Base-by-base conservation (phyloP, 30 jellyfish, hydroid and myxozoan genomes). In the Catostylus mosaicus region DNA sequence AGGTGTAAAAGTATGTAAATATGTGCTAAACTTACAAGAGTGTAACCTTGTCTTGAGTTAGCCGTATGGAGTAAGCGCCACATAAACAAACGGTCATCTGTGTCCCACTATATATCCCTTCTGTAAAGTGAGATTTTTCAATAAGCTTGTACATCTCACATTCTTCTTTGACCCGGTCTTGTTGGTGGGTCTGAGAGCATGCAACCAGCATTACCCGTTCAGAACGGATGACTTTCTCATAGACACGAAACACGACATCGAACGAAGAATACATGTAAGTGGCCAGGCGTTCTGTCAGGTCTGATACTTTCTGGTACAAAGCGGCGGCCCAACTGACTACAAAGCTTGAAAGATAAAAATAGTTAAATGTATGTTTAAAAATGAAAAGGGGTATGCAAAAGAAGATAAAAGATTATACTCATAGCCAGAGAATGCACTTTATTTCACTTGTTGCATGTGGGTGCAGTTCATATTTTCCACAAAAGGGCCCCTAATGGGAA, bases 11-110 rank as follows among this genome's bases (percentile, higher is more conserved):
- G n/a, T n/a, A n/a, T n/a, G n/a, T n/a, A n/a, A n/a, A n/a, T n/a
- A n/a, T n/a, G n/a, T n/a, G n/a, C n/a, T n/a, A 48, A 22, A 47
- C 87, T 27, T 56, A 75, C 87, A 11, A 20, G 20, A 75, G 54
- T 0, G n/a, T 23, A 23, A 75, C 34, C 8, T 43, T 43, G 27
- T 51, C 77, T 8, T 34, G n/a, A n/a, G n/a, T 18, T 36, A 71
- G 20, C 31, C 22, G 5, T 2, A 32, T 35, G 31, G 0, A 19
- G 38, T 18, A 47, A 3, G 77, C 11, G 26, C 87, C 87, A 22
- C 33, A 32, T 29, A 59, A 31, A 26, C 23, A 38, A 8, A 75
- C 36, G 12, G 11, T 31, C 76, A 75, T 24, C 30, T 38, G 22
- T 12, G 87, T 75, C 9, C 50, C 26, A 20, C 32, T 31, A 35